These are phyloP conservation scores for Perodicticus potto DNA, from an alignment of 2,797 vertebrate species.

Conservation along the genomic window DNA sequence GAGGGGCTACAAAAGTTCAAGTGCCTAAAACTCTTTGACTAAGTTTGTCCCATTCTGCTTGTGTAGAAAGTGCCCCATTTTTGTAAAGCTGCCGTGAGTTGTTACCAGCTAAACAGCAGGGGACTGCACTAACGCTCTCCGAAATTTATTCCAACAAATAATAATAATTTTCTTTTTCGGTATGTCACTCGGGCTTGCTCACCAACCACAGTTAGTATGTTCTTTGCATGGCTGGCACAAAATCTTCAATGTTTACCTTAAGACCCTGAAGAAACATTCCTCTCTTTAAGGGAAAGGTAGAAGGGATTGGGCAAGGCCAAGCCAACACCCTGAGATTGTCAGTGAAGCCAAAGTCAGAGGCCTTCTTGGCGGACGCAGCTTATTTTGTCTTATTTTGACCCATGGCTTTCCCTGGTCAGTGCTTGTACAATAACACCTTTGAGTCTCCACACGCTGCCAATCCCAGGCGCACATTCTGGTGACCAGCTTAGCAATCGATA, in stretches of 20 bases:
- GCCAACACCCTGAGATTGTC: neutral
- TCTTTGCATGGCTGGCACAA: slow-evolving; percentile 11
- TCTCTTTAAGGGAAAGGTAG: slow-evolving; percentile 35
- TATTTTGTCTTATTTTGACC: slow-evolving; percentile 59
- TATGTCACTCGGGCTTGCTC: slow-evolving; percentile 72
- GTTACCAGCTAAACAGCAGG: neutral
- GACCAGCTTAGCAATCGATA: slow-evolving; percentile 72
- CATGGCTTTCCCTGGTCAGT: slow-evolving; percentile 63
- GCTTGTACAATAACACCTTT: neutral
- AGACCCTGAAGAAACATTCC: slow-evolving; percentile 65
- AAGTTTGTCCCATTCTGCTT: neutral
- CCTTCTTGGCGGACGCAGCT: neutral
- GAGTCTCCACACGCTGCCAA: slow-evolving; percentile 67
- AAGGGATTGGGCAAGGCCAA: neutral
- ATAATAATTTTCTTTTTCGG: slow-evolving; percentile 78
- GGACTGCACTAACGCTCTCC: neutral
- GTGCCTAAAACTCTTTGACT: slow-evolving; percentile 5
- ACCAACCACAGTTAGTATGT: slow-evolving; percentile 52
- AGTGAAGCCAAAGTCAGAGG: neutral
- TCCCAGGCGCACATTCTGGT: slow-evolving; percentile 72
- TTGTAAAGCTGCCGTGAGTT: neutral
- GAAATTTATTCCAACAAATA: slow-evolving; percentile 62
- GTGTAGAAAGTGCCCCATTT: neutral
- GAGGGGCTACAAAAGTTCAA: neutral
- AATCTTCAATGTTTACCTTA: slow-evolving; percentile 61